These are phyloP conservation scores for Glareola pratincola DNA, from an alignment of 2,113 vertebrate species.

Conservation along the genomic window DNA sequence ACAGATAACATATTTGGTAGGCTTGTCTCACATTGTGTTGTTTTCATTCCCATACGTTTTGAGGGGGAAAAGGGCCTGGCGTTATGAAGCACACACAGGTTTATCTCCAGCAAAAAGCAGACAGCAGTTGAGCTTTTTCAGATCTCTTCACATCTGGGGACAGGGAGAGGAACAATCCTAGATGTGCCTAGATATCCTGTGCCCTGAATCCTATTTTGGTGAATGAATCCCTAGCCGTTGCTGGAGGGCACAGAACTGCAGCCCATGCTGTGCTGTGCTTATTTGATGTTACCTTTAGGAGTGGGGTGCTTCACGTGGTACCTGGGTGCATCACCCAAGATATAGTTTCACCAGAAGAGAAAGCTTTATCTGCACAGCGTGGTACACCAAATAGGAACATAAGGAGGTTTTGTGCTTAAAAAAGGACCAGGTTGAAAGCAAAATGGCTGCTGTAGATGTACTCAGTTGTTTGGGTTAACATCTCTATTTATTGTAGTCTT, in stretches of 20 bases:
- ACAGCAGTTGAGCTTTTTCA: not conserved
- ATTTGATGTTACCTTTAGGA: not conserved
- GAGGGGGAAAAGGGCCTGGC: not conserved
- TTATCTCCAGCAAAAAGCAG: not conserved
- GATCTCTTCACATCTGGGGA: not conserved
- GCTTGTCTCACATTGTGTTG: not conserved
- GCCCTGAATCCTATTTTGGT: not conserved
- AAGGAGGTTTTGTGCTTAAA: not conserved
- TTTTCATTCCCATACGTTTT: not conserved
- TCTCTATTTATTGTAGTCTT: not conserved
- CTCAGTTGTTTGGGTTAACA: not conserved
- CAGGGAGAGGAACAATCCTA: not conserved
- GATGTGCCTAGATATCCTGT: accelerated
- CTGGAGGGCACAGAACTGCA: not conserved
- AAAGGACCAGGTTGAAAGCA: not conserved
- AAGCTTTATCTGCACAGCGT: accelerated
- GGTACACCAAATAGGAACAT: not conserved
- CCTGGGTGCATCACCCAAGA: not conserved
- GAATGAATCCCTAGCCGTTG: not conserved
- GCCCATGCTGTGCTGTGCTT: not conserved
- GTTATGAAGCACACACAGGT: not conserved
- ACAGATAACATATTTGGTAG: not conserved
- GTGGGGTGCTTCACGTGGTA: accelerated
- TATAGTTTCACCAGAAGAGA: not conserved
- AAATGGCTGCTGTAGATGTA: not conserved